Percentiles rank a stretch among this genome's conserved stretches.
Conservation (phyloP, 2,888 invertebrate species). For the Trileptium ribeirensis region DNA sequence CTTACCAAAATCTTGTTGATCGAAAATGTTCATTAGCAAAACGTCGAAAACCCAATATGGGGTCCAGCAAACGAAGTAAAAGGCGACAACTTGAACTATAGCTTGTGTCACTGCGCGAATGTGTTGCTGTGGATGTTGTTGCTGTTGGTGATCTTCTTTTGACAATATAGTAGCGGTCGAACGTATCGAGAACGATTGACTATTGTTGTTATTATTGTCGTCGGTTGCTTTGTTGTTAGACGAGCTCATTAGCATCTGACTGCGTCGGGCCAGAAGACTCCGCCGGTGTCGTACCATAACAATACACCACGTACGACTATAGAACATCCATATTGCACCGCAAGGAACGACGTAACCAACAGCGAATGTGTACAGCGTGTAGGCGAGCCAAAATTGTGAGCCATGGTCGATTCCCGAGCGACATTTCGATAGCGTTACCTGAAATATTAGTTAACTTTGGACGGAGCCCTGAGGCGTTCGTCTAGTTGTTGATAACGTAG, state of each 20-base stretch:
- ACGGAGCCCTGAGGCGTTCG: too few relatives aligned
- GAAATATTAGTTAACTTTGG: too few relatives aligned
- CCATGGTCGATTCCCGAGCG: neutral
- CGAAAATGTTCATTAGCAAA: constrained; percentile 2
- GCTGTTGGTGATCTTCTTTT: too few relatives aligned
- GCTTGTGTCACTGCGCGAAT: neutral
- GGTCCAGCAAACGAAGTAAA: constrained; percentile 16
- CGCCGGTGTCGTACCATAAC: neutral
- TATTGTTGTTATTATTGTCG: too few relatives aligned
- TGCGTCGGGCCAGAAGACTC: too few relatives aligned
- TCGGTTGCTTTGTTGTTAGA: too few relatives aligned
- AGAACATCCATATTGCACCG: neutral
- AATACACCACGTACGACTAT: neutral
- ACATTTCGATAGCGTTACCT: neutral
- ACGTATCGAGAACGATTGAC: too few relatives aligned
- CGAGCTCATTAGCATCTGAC: too few relatives aligned
- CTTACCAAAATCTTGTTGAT: neutral
- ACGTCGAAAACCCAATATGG: constrained; percentile 19
- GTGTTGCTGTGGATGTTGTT: neutral
- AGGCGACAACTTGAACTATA: constrained; percentile 7
- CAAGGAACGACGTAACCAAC: constrained; percentile 3
- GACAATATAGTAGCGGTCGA: too few relatives aligned
- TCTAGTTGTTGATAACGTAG: too few relatives aligned
- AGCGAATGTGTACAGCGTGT: neutral
- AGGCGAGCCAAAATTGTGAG: neutral